A percentile compares a stretch with the other conserved stretches of the same genome.
phyloP scores from a whole-genome alignment of 2,113 vertebrate genomes.

The Muntiacus muntjak region DNA sequence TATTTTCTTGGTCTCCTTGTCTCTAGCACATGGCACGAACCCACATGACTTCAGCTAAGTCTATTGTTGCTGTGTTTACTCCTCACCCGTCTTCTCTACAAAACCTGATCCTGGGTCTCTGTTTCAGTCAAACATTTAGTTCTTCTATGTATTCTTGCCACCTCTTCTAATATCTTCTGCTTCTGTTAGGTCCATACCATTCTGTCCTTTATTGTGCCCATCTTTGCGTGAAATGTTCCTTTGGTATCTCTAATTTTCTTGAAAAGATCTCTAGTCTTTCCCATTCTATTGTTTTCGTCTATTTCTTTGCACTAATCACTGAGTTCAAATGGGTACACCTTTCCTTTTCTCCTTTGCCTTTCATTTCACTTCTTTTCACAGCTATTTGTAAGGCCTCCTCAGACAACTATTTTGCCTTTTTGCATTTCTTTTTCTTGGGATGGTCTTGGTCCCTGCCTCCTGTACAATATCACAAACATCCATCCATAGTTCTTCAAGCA shows the following conservation, averaged over 20 bases:
- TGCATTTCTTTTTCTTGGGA: not conserved
- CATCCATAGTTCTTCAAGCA: not conserved
- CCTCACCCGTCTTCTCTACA: rapidly evolving
- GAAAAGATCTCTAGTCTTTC: not conserved
- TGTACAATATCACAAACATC: not conserved
- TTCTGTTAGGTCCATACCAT: not conserved
- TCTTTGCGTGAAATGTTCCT: not conserved
- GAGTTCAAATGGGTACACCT: not conserved
- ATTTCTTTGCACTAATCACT: not conserved
- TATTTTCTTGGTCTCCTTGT: not conserved
- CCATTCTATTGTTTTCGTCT: not conserved
- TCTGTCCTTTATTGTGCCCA: not conserved
- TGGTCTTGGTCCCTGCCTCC: not conserved
- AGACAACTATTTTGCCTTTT: not conserved
- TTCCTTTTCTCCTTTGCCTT: not conserved
- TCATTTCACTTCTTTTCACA: not conserved
- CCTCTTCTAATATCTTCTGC: not conserved
- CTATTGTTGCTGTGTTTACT: too few species aligned
- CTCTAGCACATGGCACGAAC: too few species aligned
- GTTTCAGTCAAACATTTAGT: not conserved
- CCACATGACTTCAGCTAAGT: not conserved
- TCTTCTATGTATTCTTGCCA: not conserved
- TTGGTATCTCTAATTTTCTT: not conserved
- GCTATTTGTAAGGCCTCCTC: not conserved
- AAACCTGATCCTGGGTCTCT: not conserved